A percentile compares a stretch with the other conserved stretches of the same genome.
These are phyloP conservation scores for Venturia canescens DNA, from an alignment of 1,140 invertebrate species.

Conservation along the genomic window DNA sequence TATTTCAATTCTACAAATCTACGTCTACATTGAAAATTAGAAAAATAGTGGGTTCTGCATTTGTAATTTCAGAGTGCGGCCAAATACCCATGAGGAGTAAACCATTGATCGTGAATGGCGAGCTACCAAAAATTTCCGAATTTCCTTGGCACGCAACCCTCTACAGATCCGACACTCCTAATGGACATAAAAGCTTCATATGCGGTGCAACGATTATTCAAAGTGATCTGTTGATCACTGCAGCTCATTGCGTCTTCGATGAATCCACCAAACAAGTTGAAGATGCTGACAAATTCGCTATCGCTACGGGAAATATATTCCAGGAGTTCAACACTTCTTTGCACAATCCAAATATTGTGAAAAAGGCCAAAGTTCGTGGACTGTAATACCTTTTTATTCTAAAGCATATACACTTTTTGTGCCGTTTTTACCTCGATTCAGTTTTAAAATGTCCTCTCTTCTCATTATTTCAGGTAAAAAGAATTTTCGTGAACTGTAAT, in stretches of 20 bases:
- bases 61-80: constrained; percentile 69
- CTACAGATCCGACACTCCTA: constrained; percentile 53
- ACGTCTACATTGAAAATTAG: constrained; percentile 48
- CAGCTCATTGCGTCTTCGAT: constrained; percentile 73
- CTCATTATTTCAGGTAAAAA: constrained; percentile 66
- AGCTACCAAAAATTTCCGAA: constrained; percentile 59
- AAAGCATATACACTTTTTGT: not conserved
- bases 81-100: constrained; percentile 30
- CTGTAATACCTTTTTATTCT: constrained; percentile 14
- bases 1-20: constrained; percentile 46
- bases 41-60: constrained; percentile 17
- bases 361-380: constrained; percentile 58
- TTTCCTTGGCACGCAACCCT: constrained; percentile 74
- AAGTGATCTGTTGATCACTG: constrained; percentile 68
- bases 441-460: not conserved
- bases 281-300: constrained; percentile 53
- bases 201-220: constrained; percentile 72
- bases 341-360: constrained; percentile 60
- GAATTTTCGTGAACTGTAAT: constrained; percentile 64
- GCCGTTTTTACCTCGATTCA: not conserved
- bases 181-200: constrained; percentile 61
- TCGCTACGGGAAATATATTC: constrained; percentile 69
- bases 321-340: constrained; percentile 64
- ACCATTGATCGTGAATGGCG: constrained; percentile 66
- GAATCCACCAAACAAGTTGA: constrained; percentile 49